Percentiles rank a stretch among this genome's conserved stretches.
These are phyloP conservation scores for Drosophila infuscata DNA, from an alignment of 2,888 invertebrate species.

Conservation along the genomic window DNA sequence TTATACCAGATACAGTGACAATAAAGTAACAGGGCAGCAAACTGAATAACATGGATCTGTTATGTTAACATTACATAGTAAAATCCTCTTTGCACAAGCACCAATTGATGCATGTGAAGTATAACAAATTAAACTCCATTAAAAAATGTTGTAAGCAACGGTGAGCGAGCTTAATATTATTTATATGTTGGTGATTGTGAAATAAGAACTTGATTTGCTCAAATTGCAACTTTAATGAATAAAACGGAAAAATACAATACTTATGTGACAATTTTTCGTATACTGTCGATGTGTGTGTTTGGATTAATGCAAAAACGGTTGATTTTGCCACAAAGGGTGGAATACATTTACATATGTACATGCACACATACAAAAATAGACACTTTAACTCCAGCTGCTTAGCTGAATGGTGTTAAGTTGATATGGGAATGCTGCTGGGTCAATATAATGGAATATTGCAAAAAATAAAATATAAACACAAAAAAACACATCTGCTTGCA, in stretches of 20 bases:
- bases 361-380: not conserved
- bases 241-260: not conserved
- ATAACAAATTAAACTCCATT: slow-evolving; percentile 25
- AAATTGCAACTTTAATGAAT: not conserved
- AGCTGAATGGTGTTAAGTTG: slow-evolving; percentile 1
- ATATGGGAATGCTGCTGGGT: slow-evolving; percentile 15
- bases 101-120: slow-evolving; percentile 38
- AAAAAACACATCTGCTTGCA: not conserved
- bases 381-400: slow-evolving; percentile 35
- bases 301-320: slow-evolving; percentile 29
- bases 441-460: slow-evolving; percentile 12
- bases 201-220: slow-evolving; percentile 2
- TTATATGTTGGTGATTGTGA: slow-evolving; percentile 7
- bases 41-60: slow-evolving; percentile 26
- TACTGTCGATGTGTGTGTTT: slow-evolving; percentile 24
- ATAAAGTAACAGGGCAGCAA: slow-evolving; percentile 8
- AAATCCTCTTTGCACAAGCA: slow-evolving; percentile 46
- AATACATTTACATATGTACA: not conserved
- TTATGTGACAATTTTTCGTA: slow-evolving; percentile 10
- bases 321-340: slow-evolving; percentile 40
- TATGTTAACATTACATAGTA: slow-evolving; percentile 43
- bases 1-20: not conserved
- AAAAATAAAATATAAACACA: not conserved
- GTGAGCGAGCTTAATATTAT: slow-evolving; percentile 35
- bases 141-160: slow-evolving; percentile 50